Conservation (phyloP, 2,113 vertebrate species). For the Rousettus leschenaultii region DNA sequence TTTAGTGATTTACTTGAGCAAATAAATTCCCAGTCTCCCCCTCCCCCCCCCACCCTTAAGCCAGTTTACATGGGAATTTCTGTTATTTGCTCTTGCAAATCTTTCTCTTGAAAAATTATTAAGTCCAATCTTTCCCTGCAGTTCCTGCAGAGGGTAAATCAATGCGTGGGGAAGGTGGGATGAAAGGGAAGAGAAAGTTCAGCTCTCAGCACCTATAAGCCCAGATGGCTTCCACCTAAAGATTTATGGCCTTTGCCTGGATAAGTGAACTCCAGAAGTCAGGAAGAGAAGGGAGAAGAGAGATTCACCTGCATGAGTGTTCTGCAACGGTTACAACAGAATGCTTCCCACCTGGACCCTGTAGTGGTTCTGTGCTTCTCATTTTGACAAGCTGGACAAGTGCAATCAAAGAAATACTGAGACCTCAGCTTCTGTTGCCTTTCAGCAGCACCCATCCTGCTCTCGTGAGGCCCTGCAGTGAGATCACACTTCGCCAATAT, state of each 20-base stretch:
- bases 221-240: not conserved
- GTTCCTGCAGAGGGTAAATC: not conserved
- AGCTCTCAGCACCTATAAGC: not conserved
- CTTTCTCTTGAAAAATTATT: not conserved
- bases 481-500: not conserved
- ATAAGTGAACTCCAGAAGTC: not conserved
- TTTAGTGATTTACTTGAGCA: not conserved
- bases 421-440: slow-evolving; percentile 86
- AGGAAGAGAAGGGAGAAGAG: not conserved
- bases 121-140: not conserved
- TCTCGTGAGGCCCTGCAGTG: slow-evolving; percentile 88
- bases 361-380: slow-evolving; percentile 52
- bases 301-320: slow-evolving; percentile 78
- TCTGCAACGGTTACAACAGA: slow-evolving; percentile 84
- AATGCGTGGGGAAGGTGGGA: not conserved
- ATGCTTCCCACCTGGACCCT: slow-evolving; percentile 64
- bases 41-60: rapidly evolving
- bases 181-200: not conserved
- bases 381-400: slow-evolving; percentile 84
- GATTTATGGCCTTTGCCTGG: not conserved
- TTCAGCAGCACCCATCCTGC: slow-evolving; percentile 84
- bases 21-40: not conserved
- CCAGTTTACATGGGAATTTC: not conserved
- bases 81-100: slow-evolving; percentile 8
- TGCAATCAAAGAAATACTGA: slow-evolving; percentile 95